Base-by-base conservation (phyloP, 1,140 invertebrate genomes). In the Zaprionus tsacasi region DNA sequence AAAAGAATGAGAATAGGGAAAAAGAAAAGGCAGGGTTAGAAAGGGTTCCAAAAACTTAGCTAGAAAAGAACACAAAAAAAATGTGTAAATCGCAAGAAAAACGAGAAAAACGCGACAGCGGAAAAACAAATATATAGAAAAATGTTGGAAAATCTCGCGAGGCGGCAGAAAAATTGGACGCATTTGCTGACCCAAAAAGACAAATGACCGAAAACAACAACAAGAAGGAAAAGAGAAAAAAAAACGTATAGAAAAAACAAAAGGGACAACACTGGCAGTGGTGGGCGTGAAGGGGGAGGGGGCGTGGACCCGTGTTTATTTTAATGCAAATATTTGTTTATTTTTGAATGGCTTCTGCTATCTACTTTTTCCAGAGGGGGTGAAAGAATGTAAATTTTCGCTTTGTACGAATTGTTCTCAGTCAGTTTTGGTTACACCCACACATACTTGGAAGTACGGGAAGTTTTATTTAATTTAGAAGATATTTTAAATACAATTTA, bases 281-380 rank as follows among this genome's bases (percentile, higher is more conserved):
- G 59, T 59, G 54, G 61, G 36, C 52, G 57, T 52, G 59, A 54
- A 21, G 8, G 17, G 36, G 33, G 50, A 43, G 52, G 52, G 58
- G 68, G 68, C 54, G 35, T 40, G 17, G 25, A 43, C 76, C 70
- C 43, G 56, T 83, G 83, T 88, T 88, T 88, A 89, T 88, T 82
- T 88, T 71, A 73, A 82, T 80, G 65, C 85, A 88, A 89, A 88
- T 88, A 83, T 88, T 88, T 88, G 83, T 83, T 82, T 88, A 88
- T 88, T 88, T 87, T 75, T 67, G 64, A 78, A 64, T 78, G 76
- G 67, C 30, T 6, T 6, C 30, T 21, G 30, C 30, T 21, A 21
- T 21, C 21, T 21, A 21, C 21, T 21, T 21, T 21, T 21, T 21
- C 21, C 21, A 21, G 33, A 35, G 38, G 38, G 70, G 65, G 36